Percentiles rank a stretch among this genome's conserved stretches.
Evolutionary conservation across 2,797 vertebrate genomes (phyloP).

Genomic region (Gymnoscopelus microlampas): DNA sequence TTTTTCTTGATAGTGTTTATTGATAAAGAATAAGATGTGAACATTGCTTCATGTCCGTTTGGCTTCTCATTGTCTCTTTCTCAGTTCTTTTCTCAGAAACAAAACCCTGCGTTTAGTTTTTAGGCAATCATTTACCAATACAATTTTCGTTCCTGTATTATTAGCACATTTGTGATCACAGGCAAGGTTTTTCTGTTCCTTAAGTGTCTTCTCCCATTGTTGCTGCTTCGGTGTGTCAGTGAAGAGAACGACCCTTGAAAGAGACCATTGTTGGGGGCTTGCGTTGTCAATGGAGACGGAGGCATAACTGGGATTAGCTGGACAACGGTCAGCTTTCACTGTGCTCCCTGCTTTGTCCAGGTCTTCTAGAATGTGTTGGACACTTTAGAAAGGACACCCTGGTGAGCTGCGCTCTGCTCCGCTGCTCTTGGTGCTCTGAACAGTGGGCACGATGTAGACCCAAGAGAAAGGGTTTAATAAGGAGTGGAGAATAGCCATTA

Average conservation of each 20-base stretch:
- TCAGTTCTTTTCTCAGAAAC: constrained; percentile 17
- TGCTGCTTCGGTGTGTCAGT: constrained; percentile 65
- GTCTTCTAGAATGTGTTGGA: constrained; percentile 68
- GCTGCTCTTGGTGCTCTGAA: constrained; percentile 68
- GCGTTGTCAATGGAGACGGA: constrained; percentile 74
- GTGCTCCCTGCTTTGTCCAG: constrained; percentile 70
- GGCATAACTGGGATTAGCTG: constrained; percentile 71
- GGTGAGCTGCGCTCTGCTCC: constrained; percentile 68
- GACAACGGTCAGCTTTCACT: constrained; percentile 78
- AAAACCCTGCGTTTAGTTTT: constrained; percentile 34
- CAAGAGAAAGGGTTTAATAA: constrained; percentile 75
- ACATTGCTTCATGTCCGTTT: constrained; percentile 7
- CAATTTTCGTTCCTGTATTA: constrained; percentile 46
- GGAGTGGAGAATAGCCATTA: constrained; percentile 75
- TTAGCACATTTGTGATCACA: constrained; percentile 55
- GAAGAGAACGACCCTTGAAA: constrained; percentile 74
- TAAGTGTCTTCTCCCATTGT: constrained; percentile 69
- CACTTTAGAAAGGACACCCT: constrained; percentile 73
- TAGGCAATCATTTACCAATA: constrained; percentile 41
- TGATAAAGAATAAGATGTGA: constrained; percentile 30
- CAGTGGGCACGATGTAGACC: constrained; percentile 70
- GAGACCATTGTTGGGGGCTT: constrained; percentile 69
- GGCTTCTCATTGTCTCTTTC: constrained; percentile 31
- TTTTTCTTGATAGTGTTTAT: constrained; percentile 63
- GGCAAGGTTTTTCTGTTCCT: constrained; percentile 60